Evolutionary conservation across 1,140 invertebrate species (phyloP).

Genomic region (Penaeus indicus): DNA sequence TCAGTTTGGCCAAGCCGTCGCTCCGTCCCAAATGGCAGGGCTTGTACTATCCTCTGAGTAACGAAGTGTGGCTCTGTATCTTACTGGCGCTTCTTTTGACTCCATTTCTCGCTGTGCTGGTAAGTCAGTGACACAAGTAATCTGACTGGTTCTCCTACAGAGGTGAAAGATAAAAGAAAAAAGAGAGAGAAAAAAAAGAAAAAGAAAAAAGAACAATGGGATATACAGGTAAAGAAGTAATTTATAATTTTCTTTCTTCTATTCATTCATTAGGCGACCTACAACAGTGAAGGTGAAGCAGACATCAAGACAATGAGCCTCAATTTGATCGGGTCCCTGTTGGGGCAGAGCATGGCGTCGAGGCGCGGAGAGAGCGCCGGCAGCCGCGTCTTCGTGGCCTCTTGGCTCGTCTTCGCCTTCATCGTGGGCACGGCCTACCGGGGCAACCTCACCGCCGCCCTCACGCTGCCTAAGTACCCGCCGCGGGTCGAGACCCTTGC

Average conservation of each 20-base stretch:
- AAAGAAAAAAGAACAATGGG: no score
- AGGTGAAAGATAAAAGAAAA: no score
- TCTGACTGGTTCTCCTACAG: not conserved
- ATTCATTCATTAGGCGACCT: not conserved
- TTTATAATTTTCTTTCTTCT: no score
- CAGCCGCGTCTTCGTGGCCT: not conserved
- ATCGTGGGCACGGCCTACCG: constrained; percentile 29
- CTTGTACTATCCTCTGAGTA: constrained; percentile 8
- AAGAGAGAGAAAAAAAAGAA: no score
- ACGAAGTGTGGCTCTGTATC: constrained; percentile 22
- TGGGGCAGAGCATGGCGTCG: constrained; percentile 4
- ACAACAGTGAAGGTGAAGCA: not conserved
- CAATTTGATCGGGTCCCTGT: not conserved
- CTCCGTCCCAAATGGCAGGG: not conserved
- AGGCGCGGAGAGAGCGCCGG: not conserved
- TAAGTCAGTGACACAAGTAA: not conserved
- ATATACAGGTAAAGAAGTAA: no score
- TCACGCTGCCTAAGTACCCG: constrained; percentile 31
- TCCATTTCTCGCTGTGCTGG: not conserved
- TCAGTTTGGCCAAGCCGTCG: not conserved
- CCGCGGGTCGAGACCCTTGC: constrained; percentile 16
- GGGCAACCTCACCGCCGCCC: constrained; percentile 17
- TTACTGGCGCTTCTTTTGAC: not conserved
- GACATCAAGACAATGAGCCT: not conserved
- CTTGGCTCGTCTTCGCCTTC: constrained; percentile 37